Percentiles rank a stretch among this genome's conserved stretches.
phyloP scores from a whole-genome alignment of 2,797 vertebrate species.

The Ataeniobius toweri region DNA sequence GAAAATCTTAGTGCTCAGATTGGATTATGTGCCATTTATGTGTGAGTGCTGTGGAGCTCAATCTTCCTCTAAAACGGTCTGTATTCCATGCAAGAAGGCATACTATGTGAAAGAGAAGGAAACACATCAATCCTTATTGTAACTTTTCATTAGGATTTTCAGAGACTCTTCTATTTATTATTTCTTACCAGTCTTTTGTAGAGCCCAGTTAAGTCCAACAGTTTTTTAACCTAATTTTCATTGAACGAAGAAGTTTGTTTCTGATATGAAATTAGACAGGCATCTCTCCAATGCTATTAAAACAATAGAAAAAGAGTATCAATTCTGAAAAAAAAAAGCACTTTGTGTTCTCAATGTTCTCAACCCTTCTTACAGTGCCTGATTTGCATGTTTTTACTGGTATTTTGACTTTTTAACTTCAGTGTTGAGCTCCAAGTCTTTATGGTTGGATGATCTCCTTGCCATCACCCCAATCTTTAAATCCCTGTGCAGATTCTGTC shows the following conservation, averaged over 20 bases:
- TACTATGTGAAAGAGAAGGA: not conserved
- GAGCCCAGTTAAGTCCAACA: not conserved
- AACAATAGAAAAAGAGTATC: not conserved
- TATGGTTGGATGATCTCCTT: too few species aligned
- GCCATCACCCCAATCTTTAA: too few species aligned
- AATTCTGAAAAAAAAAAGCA: not conserved
- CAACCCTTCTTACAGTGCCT: not conserved
- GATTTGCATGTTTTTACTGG: not conserved
- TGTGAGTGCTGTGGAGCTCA: slow-evolving; percentile 62
- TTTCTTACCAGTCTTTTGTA: not conserved
- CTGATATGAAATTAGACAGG: not conserved
- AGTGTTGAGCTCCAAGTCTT: too few species aligned
- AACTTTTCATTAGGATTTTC: not conserved
- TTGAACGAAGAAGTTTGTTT: not conserved
- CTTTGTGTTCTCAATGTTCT: too few species aligned
- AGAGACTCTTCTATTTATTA: not conserved
- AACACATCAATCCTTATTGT: not conserved
- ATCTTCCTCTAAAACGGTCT: slow-evolving; percentile 33
- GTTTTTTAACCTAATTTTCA: not conserved
- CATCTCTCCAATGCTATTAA: not conserved
- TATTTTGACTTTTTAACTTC: too few species aligned
- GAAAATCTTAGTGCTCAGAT: slow-evolving; percentile 65
- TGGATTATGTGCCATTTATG: slow-evolving; percentile 70
- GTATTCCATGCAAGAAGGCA: slow-evolving; percentile 14
- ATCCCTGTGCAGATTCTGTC: too few species aligned